Conservation (phyloP, 2,888 invertebrate species). For the Aleiodes leptofemur region DNA sequence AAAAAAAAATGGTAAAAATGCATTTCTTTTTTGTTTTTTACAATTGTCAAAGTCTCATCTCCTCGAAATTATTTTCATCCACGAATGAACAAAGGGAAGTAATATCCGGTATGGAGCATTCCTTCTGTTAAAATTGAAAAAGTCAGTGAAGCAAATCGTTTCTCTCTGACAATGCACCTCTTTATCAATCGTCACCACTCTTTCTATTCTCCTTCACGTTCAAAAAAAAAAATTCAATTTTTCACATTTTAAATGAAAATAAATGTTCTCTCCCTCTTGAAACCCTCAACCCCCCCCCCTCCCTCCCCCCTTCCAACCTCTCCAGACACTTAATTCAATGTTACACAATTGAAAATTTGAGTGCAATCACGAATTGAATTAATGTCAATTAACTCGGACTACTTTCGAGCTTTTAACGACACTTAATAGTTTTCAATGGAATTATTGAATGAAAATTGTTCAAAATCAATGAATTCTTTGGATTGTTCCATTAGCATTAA, state of each 20-base stretch:
- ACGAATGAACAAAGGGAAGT: constrained; percentile 57
- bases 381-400: not conserved
- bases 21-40: not conserved
- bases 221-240: not conserved
- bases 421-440: too few species aligned
- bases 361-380: constrained; percentile 9
- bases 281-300: too few species aligned
- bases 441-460: too few species aligned
- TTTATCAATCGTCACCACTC: constrained; percentile 61
- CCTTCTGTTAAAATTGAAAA: constrained; percentile 44
- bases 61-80: constrained; percentile 49
- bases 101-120: constrained; percentile 53
- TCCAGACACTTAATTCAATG: not conserved
- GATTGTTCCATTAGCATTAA: too few species aligned
- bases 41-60: not conserved
- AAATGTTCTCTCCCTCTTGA: too few species aligned
- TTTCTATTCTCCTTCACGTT: constrained; percentile 1
- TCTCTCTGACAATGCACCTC: constrained; percentile 48
- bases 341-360: not conserved
- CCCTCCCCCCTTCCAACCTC: too few species aligned
- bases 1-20: not conserved
- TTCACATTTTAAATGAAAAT: not conserved
- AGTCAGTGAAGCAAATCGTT: constrained; percentile 37
- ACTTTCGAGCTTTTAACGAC: too few species aligned
- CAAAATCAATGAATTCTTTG: too few species aligned